Conservation (phyloP, 2,888 invertebrate species). For the Acleris laterana region DNA sequence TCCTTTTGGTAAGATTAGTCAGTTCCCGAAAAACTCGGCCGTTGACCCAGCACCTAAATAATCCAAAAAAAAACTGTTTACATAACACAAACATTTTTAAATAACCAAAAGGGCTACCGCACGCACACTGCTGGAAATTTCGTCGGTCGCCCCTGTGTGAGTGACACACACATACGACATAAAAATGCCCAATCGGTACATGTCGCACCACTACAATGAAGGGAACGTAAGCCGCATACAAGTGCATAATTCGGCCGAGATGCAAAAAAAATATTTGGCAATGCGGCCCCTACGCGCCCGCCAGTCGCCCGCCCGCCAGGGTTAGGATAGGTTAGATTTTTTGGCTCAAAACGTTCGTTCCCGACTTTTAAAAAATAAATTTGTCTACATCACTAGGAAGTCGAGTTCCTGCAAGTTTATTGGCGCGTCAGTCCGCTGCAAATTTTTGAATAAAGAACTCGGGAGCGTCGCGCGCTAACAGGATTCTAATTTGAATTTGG, state of each 20-base stretch:
- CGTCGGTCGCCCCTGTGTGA: slow-evolving; percentile 66
- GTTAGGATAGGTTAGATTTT: slow-evolving; percentile 85
- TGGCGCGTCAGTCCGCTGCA: slow-evolving; percentile 70
- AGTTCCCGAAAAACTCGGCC: slow-evolving; percentile 81
- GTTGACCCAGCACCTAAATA: slow-evolving; percentile 80
- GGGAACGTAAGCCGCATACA: slow-evolving; percentile 85
- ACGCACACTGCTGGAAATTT: slow-evolving; percentile 75
- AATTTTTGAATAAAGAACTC: slow-evolving; percentile 75
- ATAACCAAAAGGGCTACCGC: slow-evolving; percentile 72
- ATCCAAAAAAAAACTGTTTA: slow-evolving; percentile 80
- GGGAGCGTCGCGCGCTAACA: slow-evolving; percentile 58
- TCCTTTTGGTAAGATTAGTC: slow-evolving; percentile 78
- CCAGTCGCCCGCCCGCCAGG: slow-evolving; percentile 84
- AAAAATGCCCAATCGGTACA: slow-evolving; percentile 81
- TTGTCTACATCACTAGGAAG: slow-evolving; percentile 70
- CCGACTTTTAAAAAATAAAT: slow-evolving; percentile 76
- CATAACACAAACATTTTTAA: slow-evolving; percentile 80
- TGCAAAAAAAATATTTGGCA: slow-evolving; percentile 85
- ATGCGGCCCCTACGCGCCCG: slow-evolving; percentile 84
- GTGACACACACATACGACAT: slow-evolving; percentile 74
- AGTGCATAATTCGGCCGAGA: slow-evolving; percentile 85
- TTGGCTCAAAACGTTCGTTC: slow-evolving; percentile 83
- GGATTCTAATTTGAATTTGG: slow-evolving; percentile 66
- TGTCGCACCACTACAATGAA: slow-evolving; percentile 83
- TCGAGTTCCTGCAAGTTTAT: slow-evolving; percentile 67